Evolutionary conservation across 2,797 vertebrate genomes (phyloP).

Genomic region (Neosilurus mollespiculum): DNA sequence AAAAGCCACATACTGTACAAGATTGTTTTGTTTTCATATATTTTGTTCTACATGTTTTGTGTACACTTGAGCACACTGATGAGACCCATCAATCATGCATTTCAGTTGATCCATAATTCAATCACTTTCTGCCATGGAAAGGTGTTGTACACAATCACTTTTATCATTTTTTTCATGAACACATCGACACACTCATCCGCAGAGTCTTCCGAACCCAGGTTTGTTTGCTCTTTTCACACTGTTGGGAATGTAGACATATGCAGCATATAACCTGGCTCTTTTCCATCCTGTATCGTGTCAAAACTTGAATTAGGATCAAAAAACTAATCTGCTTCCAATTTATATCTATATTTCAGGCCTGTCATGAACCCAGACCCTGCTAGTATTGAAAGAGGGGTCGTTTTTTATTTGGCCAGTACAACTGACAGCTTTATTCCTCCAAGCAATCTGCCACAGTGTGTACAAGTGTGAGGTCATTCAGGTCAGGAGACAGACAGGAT

Average conservation of each 20-base stretch:
- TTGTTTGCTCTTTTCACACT: slow-evolving; percentile 40
- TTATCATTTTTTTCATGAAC: background rate
- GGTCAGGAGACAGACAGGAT: slow-evolving; percentile 82
- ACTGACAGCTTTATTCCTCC: slow-evolving; percentile 99
- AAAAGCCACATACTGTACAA: background rate
- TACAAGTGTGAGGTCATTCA: slow-evolving; percentile 86
- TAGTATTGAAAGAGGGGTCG: slow-evolving; percentile 83
- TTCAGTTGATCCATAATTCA: slow-evolving; percentile 1
- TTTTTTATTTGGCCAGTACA: slow-evolving; percentile 97
- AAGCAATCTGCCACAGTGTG: slow-evolving; percentile 98
- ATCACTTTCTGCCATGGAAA: background rate
- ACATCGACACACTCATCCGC: background rate
- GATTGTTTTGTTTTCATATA: background rate
- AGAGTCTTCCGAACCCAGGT: slow-evolving; percentile 17
- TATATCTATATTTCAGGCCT: slow-evolving; percentile 98
- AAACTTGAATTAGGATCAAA: slow-evolving; percentile 92
- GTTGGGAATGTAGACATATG: slow-evolving; percentile 45
- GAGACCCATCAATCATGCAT: background rate
- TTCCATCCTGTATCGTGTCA: slow-evolving; percentile 85
- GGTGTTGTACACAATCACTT: background rate
- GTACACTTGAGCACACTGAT: background rate
- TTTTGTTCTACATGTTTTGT: background rate
- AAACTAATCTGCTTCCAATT: slow-evolving; percentile 98
- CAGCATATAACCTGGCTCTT: slow-evolving; percentile 48
- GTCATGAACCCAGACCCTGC: slow-evolving; percentile 82